Conservation (phyloP, 2,797 vertebrate genomes). For the Acomys russatus region DNA sequence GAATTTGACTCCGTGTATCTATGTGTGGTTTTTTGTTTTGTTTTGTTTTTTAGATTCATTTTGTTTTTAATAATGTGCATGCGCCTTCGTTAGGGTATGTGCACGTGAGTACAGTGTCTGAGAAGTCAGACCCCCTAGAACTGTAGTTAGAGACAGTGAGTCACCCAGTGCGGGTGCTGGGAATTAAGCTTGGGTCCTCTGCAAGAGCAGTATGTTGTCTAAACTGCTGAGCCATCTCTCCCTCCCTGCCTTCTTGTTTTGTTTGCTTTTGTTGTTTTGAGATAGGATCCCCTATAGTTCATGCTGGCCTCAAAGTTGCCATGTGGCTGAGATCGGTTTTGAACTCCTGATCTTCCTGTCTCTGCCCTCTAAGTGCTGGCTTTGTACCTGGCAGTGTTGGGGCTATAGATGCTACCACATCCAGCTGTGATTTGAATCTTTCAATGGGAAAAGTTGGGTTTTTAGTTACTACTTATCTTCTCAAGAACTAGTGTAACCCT, state of each 20-base stretch:
- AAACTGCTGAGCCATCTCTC: background rate
- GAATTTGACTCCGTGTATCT: background rate
- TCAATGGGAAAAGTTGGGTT: background rate
- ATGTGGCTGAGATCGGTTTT: background rate
- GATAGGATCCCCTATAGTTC: background rate
- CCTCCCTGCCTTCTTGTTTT: background rate
- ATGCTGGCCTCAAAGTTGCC: background rate
- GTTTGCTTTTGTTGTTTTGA: background rate
- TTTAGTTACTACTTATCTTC: background rate
- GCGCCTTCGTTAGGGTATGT: background rate
- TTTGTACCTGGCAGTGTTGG: background rate
- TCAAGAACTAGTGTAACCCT: constrained; percentile 23
- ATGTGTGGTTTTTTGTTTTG: background rate
- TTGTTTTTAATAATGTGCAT: background rate
- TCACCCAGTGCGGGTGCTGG: background rate
- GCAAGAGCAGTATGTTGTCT: background rate
- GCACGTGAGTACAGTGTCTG: background rate
- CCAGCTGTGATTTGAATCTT: background rate
- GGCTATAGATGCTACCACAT: background rate
- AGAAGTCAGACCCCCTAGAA: background rate
- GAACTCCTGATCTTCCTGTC: background rate
- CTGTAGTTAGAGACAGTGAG: background rate
- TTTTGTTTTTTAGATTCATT: background rate
- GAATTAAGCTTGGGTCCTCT: background rate
- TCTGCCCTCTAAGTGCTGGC: background rate